Evolutionary conservation across 2,113 vertebrate genomes (phyloP), one percentile per base, ranked within the genome.

Genomic region (Tilapia sparmanii): DNA sequence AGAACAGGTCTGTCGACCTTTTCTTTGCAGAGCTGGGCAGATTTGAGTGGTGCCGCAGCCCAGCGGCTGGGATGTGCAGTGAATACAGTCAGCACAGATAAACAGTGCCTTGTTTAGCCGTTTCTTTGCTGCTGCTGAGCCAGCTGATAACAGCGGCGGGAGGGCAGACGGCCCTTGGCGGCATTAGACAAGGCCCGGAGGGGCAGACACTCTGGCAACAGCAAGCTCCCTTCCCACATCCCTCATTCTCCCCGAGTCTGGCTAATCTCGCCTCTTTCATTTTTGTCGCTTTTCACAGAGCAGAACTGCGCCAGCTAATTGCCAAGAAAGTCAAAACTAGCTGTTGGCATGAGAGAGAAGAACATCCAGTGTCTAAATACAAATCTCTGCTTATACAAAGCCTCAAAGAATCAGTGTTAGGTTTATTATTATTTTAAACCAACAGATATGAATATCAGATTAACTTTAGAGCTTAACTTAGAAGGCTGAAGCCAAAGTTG

Each of bases 171-270:
- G 95, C 93, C 90, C 95, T 94, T 96, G 96, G 97, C 96, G 96
- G 97, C 97, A 96, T 95, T 94, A 94, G 96, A 96, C 95, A 93
- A 96, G 96, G 97, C 96, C 95, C 86, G 93, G 95, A 96, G 97
- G 97, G 97, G 96, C 96, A 98, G 97, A 98, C 97, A 96, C 92
- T 96, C 96, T 97, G 97, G 97, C 97, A 97, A 96, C 97, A 97
- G 91, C 96, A 91, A 93, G 55, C 88, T 80, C 90, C 89, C 91
- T 93, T 92, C 94, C 90, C 90, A 90, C 87, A 88, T 78, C 89
- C 90, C 85, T 80, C 82, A 78, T 86, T 42, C 78, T 84, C 88
- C 90, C 92, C 15, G 92, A 94, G 95, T 66, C 94, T 93, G 89
- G 89, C 94, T 96, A 96, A 97, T 97, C 96, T 93, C 90, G 91